These are phyloP conservation scores for Alouatta palliata DNA, from an alignment of 2,113 vertebrate species.

Conservation along the genomic window DNA sequence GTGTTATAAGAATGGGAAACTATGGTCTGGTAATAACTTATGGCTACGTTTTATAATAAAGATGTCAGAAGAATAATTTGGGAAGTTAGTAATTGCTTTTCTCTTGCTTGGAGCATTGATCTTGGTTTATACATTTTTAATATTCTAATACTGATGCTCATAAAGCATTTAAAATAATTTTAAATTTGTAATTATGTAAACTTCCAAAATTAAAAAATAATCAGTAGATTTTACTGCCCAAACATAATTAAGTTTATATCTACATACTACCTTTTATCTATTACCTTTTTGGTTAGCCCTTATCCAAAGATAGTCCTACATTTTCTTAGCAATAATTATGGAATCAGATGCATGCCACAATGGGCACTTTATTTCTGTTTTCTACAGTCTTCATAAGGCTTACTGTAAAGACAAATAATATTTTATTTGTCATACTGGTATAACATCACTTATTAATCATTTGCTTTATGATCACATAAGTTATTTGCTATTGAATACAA, in stretches of 20 bases:
- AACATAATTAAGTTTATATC: not conserved
- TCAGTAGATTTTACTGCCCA: not conserved
- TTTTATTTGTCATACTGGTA: constrained; percentile 1
- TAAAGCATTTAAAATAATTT: not conserved
- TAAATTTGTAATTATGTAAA: constrained; percentile 16
- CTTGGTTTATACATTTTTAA: constrained; percentile 29
- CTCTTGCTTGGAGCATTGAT: constrained; percentile 31
- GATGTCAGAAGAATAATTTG: constrained; percentile 21
- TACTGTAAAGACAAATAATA: not conserved
- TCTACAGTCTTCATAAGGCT: not conserved
- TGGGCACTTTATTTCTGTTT: not conserved
- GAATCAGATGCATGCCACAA: not conserved
- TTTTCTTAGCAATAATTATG: not conserved
- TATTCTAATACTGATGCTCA: not conserved
- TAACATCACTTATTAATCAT: not conserved
- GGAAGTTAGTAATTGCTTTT: constrained; percentile 38
- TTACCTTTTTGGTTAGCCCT: not conserved
- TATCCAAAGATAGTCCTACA: not conserved
- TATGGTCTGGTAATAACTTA: not conserved
- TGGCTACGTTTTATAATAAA: constrained; percentile 36
- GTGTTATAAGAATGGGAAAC: not conserved
- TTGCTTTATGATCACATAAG: not conserved
- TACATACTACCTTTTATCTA: not conserved
- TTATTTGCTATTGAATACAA: not conserved
- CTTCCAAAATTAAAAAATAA: constrained; percentile 53